Percentiles rank a stretch among this genome's conserved stretches.
Conservation (phyloP, 1,140 invertebrate species). For the Carposina sasakii region DNA sequence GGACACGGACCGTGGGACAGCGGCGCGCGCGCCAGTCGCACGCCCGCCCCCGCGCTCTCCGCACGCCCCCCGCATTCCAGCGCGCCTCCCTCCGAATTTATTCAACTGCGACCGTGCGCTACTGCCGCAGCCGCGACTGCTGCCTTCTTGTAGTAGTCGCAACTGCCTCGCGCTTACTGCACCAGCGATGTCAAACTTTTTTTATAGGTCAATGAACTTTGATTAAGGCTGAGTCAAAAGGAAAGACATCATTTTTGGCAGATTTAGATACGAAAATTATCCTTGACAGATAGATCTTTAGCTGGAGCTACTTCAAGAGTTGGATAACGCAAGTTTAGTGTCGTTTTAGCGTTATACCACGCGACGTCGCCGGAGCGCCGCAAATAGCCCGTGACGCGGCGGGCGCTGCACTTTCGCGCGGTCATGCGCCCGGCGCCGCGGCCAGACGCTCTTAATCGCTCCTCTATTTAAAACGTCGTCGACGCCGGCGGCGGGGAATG, state of each 20-base stretch:
- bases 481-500: constrained; percentile 57
- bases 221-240: too few relatives aligned
- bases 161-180: constrained; percentile 5
- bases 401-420: constrained; percentile 66
- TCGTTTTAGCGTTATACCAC: too few relatives aligned
- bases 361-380: constrained; percentile 22
- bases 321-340: too few relatives aligned
- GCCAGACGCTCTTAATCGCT: constrained; percentile 66
- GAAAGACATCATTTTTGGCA: too few relatives aligned
- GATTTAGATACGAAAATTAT: too few relatives aligned
- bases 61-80: constrained; percentile 52
- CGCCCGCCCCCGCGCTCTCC: constrained; percentile 53
- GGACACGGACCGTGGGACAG: constrained; percentile 62
- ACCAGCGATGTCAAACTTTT: too few relatives aligned
- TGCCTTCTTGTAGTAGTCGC: too few relatives aligned
- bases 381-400: constrained; percentile 67
- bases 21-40: constrained; percentile 66
- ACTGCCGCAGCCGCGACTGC: constrained; percentile 16
- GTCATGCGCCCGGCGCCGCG: constrained; percentile 61
- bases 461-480: constrained; percentile 66
- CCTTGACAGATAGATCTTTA: too few relatives aligned
- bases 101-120: constrained; percentile 53
- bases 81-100: constrained; percentile 67
- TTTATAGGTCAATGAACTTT: too few relatives aligned
- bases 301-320: too few relatives aligned